A percentile compares a stretch with the other conserved stretches of the same genome.
Evolutionary conservation across 2,888 invertebrate genomes (phyloP).

Genomic region (Ormyrus thymus): DNA sequence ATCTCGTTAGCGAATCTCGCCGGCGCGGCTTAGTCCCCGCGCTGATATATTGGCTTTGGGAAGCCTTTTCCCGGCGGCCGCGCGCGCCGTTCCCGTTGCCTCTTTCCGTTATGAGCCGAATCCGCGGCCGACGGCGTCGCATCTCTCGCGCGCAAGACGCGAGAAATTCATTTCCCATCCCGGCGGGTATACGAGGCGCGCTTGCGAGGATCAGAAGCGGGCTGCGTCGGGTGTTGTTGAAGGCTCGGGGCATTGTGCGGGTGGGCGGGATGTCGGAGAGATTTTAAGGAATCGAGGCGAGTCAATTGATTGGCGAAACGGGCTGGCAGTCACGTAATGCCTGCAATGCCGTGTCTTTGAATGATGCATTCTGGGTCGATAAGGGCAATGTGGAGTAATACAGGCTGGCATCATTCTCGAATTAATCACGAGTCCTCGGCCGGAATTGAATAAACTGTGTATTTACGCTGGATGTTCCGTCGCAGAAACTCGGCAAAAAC

Average conservation of each 20-base stretch:
- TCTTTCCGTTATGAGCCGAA: not conserved
- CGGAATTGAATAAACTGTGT: no score
- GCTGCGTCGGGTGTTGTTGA: not conserved
- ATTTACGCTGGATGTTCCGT: no score
- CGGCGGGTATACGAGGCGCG: not conserved
- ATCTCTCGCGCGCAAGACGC: constrained; percentile 19
- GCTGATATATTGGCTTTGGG: constrained; percentile 39
- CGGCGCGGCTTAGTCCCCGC: not conserved
- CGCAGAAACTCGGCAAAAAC: no score
- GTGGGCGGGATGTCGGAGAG: no score
- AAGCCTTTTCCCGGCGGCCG: constrained; percentile 10
- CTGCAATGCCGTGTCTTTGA: constrained; percentile 9
- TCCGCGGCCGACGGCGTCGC: not conserved
- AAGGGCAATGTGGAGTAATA: no score
- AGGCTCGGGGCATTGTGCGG: not conserved
- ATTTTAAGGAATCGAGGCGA: no score
- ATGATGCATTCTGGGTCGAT: not conserved
- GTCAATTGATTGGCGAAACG: not conserved
- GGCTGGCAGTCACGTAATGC: not conserved
- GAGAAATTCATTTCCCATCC: constrained; percentile 45
- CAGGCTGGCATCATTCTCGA: no score
- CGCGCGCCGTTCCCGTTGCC: not conserved
- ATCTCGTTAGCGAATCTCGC: constrained; percentile 25
- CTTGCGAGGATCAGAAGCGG: not conserved
- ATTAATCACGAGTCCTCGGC: no score